phyloP scores from a whole-genome alignment of 2,888 invertebrate species.

The Ramazzottius varieornatus region DNA sequence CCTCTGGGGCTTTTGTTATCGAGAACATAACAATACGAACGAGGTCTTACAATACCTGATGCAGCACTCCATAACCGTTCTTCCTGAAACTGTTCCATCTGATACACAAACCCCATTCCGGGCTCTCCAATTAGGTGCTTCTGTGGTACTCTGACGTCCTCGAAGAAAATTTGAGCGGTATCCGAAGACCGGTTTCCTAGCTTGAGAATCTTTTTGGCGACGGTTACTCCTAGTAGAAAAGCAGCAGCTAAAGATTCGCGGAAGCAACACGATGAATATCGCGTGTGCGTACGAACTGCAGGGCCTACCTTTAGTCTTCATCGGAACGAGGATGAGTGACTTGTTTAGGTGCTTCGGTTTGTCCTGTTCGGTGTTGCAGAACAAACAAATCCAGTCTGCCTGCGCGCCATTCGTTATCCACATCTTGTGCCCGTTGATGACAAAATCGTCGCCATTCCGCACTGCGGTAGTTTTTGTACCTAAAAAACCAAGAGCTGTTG shows the following conservation, averaged over 20 bases:
- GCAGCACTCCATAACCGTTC: conserved; percentile 26
- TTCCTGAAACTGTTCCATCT: conserved; percentile 32
- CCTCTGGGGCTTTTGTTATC: conserved; percentile 4
- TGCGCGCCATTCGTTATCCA: conserved; percentile 32
- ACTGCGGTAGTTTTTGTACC: conserved; percentile 27
- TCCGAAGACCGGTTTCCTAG: conserved; percentile 29
- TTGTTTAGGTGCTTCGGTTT: conserved; percentile 25
- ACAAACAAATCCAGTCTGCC: conserved; percentile 32
- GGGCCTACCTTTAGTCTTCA: conserved; percentile 23
- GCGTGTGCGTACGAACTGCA: no score
- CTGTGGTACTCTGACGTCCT: conserved; percentile 29
- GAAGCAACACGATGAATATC: not conserved
- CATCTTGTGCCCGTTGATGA: conserved; percentile 32
- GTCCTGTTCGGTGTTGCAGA: conserved; percentile 28
- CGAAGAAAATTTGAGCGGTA: conserved; percentile 30
- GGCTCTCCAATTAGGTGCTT: conserved; percentile 28
- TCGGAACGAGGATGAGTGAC: conserved; percentile 29
- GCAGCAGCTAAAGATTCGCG: not conserved
- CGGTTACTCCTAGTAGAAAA: conserved; percentile 16
- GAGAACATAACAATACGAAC: no score
- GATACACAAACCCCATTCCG: conserved; percentile 29
- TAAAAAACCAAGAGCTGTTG: conserved; percentile 10
- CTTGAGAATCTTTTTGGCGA: conserved; percentile 26
- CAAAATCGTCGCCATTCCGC: conserved; percentile 23
- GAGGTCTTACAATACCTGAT: no score